Conservation (phyloP, 2,888 invertebrate genomes). For the Morpho helenor region DNA sequence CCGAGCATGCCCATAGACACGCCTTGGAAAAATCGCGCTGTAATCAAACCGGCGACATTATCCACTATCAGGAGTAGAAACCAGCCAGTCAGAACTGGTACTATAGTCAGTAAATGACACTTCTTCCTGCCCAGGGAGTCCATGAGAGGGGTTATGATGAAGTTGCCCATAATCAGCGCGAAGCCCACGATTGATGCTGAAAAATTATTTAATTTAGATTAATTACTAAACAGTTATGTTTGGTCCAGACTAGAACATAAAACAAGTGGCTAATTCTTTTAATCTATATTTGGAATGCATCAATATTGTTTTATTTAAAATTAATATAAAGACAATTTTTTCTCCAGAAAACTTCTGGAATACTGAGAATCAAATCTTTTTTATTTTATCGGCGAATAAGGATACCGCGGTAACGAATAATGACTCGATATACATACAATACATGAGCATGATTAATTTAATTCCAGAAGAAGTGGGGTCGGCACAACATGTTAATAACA, state of each 20-base stretch:
- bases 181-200: conserved; percentile 81
- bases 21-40: conserved; percentile 76
- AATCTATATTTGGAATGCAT: no score
- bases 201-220: conserved; percentile 33
- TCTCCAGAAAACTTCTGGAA: no score
- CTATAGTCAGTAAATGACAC: conserved; percentile 71
- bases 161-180: conserved; percentile 79
- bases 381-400: no score
- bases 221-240: not conserved
- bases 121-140: conserved; percentile 78
- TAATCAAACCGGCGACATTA: conserved; percentile 61
- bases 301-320: no score
- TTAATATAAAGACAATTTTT: no score
- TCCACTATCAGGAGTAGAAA: conserved; percentile 69
- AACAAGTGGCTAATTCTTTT: no score
- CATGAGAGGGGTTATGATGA: conserved; percentile 77
- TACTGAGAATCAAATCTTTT: no score
- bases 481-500: no score
- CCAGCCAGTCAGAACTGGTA: conserved; percentile 80
- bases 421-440: no score
- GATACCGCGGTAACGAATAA: no score
- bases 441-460: no score
- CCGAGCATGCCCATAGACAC: conserved; percentile 78
- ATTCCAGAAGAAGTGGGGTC: no score
- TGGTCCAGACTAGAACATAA: not conserved